phyloP scores from a whole-genome alignment of 2,113 vertebrate genomes.

The Amphiprion percula region DNA sequence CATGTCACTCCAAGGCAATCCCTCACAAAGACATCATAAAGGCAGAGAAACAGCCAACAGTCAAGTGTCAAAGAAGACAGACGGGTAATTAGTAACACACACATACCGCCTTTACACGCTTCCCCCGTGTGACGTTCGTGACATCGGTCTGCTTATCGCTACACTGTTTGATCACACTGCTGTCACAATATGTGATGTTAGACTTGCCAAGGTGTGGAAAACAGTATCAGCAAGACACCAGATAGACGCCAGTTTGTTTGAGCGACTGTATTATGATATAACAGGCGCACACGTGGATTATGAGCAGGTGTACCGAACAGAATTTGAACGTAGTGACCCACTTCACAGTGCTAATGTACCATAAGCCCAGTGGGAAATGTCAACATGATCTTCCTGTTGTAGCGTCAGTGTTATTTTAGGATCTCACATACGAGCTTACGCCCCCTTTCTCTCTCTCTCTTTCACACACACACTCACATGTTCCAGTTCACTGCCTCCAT shows the following conservation, averaged over 20 bases:
- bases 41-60: slow-evolving; percentile 49
- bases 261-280: slow-evolving; percentile 38
- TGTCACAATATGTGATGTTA: slow-evolving; percentile 46
- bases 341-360: slow-evolving; percentile 60
- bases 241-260: slow-evolving; percentile 25
- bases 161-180: slow-evolving; percentile 60
- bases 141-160: slow-evolving; percentile 53
- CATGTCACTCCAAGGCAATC: slow-evolving; percentile 24
- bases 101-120: slow-evolving; percentile 1
- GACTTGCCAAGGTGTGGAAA: slow-evolving; percentile 42
- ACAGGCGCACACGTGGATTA: slow-evolving; percentile 40
- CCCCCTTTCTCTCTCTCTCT: not conserved
- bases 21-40: slow-evolving; percentile 34
- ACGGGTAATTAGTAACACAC: slow-evolving; percentile 55
- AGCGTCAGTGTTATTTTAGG: slow-evolving; percentile 72
- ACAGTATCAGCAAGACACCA: slow-evolving; percentile 39
- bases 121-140: slow-evolving; percentile 18
- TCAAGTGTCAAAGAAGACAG: slow-evolving; percentile 44
- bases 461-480: slow-evolving; percentile 38
- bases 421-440: slow-evolving; percentile 36
- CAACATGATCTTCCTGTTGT: slow-evolving; percentile 65
- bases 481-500: slow-evolving; percentile 60
- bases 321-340: slow-evolving; percentile 61
- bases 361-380: slow-evolving; percentile 66
- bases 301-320: slow-evolving; percentile 28